Evolutionary conservation across 2,888 invertebrate genomes (phyloP), one percentile per base, ranked within the genome.

Genomic region (Ariolimax columbianus): DNA sequence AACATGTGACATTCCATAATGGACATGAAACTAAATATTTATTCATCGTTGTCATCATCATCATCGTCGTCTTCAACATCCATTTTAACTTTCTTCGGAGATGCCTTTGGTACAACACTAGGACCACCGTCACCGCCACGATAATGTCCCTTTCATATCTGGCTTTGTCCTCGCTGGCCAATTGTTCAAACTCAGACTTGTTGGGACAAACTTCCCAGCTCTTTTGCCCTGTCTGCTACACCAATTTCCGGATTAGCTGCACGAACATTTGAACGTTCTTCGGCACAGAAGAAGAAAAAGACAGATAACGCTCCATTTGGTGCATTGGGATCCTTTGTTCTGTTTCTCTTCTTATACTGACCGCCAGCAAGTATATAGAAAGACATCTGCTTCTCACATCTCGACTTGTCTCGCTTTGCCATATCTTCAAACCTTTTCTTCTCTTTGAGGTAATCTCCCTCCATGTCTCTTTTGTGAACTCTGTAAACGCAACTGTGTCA

Each of bases 281-380:
- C 99, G 94, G 98, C 98, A 94, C 99, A 99, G 96, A 99, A 99
- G 97, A 98, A 98, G 96, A 99, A 99, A 96, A 99, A 99, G 83
- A 99, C 99, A 90, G 99, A 99, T 94, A 99, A 95, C 93, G 99
- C 97, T 95, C 99, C 96, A 95, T 99, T 99, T 87, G 99, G 99
- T 91, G 99, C 99, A 95, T 99, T 98, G 79, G 99, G 99, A 95
- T 99, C 99, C 95, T 99, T 99, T 30, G 90, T 91, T 94, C 97
- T 97, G 95, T 97, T 97, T 94, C 97, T 96, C 95, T 97, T 97
- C 91, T 96, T 95, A 92, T 96, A 96, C 88, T 91, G 92, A 86
- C 89, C 77, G 87, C 94, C 93, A 81, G 98, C 97, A 88, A 98
- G 98, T 92, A 97, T 97, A 95, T 99, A 99, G 93, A 96, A 97